These are phyloP conservation scores for Mesembrinibis cayennensis DNA, from an alignment of 2,113 vertebrate genomes.

Conservation along the genomic window DNA sequence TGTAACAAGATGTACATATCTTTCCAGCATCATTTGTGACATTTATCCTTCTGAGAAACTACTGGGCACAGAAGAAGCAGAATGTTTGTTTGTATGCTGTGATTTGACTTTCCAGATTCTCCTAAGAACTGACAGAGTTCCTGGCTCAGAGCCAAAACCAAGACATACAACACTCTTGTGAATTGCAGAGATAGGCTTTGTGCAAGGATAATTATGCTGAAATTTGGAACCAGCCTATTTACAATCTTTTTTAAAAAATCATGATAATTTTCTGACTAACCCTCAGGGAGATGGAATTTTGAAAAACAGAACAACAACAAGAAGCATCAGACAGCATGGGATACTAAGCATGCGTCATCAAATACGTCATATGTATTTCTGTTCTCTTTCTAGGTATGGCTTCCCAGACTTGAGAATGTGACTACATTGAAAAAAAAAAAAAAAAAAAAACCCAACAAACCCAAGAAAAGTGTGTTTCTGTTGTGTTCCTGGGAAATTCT, in stretches of 20 bases:
- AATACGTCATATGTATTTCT: background rate
- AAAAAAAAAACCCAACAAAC: background rate
- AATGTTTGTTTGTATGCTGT: slow-evolving; percentile 6
- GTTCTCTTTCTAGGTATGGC: background rate
- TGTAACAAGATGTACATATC: background rate
- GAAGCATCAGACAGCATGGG: background rate
- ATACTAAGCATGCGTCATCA: background rate
- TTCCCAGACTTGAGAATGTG: background rate
- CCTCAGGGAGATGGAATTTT: background rate
- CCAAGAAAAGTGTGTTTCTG: background rate
- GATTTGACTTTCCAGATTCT: background rate
- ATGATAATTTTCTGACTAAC: background rate
- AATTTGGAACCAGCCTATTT: background rate
- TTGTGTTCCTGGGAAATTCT: background rate
- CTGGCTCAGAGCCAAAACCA: slow-evolving; percentile 1
- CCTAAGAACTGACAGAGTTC: background rate
- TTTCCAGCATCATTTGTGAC: background rate
- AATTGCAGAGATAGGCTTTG: slow-evolving; percentile 3
- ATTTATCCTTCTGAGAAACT: slow-evolving; percentile 18
- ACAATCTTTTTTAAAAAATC: background rate
- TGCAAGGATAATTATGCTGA: background rate
- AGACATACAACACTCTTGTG: background rate
- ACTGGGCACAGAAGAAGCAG: background rate
- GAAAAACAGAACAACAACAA: background rate
- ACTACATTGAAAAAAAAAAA: background rate